Percentiles rank a stretch among this genome's conserved stretches.
phyloP scores from a whole-genome alignment of 2,113 vertebrate genomes.

The Trinectes maculatus region DNA sequence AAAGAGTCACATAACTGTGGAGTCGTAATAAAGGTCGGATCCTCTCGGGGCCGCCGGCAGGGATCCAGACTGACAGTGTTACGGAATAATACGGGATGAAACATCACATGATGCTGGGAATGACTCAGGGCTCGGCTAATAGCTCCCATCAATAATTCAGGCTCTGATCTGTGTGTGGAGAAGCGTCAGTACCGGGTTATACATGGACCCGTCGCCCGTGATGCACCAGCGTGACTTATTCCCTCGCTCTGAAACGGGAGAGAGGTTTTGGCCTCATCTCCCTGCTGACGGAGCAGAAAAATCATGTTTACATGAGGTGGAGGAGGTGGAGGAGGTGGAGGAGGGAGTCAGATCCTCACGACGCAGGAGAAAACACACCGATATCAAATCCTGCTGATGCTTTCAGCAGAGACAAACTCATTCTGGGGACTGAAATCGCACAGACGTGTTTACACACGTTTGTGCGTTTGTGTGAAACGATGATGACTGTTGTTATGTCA shows the following conservation, averaged over 20 bases:
- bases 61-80: no score
- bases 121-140: conserved; percentile 64
- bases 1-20: no score
- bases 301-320: conserved; percentile 21
- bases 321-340: background rate
- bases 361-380: background rate
- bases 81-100: no score
- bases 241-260: background rate
- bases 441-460: no score
- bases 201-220: conserved; percentile 49
- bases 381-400: background rate
- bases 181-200: conserved; percentile 56
- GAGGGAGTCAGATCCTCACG: no score
- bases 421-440: no score
- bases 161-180: conserved; percentile 74
- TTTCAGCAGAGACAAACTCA: no score
- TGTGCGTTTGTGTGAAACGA: no score
- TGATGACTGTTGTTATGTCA: no score
- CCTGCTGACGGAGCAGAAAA: conserved; percentile 14
- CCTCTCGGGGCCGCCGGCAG: no score
- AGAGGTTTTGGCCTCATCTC: background rate
- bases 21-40: no score
- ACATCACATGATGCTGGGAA: background rate
- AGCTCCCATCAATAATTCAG: conserved; percentile 75
- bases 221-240: conserved; percentile 13